A percentile compares a stretch with the other conserved stretches of the same genome.
These are phyloP conservation scores for Prietella phreatophila DNA, from an alignment of 2,113 vertebrate genomes.

Conservation along the genomic window DNA sequence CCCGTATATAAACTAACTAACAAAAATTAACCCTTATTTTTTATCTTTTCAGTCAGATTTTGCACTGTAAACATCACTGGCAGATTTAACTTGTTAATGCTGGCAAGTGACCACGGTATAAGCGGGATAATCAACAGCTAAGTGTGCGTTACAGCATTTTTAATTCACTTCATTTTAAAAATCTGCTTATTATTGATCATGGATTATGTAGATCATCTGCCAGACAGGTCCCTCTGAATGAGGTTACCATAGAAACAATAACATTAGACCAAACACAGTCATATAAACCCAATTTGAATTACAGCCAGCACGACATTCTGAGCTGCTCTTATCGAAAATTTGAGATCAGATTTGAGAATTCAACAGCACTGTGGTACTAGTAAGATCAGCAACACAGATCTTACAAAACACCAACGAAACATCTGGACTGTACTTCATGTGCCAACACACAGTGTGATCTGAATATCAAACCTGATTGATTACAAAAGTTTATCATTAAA, in stretches of 20 bases:
- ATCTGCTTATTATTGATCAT: neutral
- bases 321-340: neutral
- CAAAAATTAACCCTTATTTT: too few species aligned
- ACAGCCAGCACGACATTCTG: neutral
- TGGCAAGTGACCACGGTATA: too few species aligned
- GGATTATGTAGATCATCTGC: neutral
- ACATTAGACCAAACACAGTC: neutral
- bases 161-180: too few species aligned
- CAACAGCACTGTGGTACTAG: neutral
- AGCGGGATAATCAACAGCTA: too few species aligned
- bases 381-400: neutral
- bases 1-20: too few species aligned
- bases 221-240: neutral
- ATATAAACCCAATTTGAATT: neutral
- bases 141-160: too few species aligned
- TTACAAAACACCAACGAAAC: neutral
- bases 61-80: too few species aligned
- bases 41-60: too few species aligned
- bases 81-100: too few species aligned
- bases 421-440: neutral
- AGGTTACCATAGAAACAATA: neutral
- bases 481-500: neutral
- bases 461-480: neutral
- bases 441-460: neutral
- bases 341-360: neutral